Base-by-base conservation (phyloP, 2,113 vertebrate species). In the Vidua macroura region DNA sequence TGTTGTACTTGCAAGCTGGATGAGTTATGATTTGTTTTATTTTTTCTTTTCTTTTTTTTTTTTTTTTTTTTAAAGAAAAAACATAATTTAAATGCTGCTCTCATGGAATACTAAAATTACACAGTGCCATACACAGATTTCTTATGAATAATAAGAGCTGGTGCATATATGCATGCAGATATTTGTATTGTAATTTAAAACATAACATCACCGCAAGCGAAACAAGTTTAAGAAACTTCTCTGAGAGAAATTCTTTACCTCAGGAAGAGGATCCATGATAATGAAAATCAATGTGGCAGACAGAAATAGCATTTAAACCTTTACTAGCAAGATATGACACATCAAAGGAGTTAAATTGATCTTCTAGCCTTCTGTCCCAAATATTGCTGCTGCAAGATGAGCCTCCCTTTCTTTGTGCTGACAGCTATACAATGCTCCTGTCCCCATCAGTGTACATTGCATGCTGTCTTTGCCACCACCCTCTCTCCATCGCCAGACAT, bases 241-340 rank as follows among this genome's bases (percentile, higher is more conserved):
- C 53, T 67, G 49, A 58, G 53, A 69, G 25, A 85, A 91, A 63
- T 52, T 70, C n/a, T 62, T 92, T 58, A 44, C 66, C 41, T 90
- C 58, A 81, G 58, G 43, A 91, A 64, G 53, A n/a, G 70, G 28
- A 80, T 21, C 2, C 1, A 2, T 4, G 3, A 15, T 59, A 67
- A 77, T 25, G 43, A 88, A 88, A 56, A 70, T 76, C 73, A 73
- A 17, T 59, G 37, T 55, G 43, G 55, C 51, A 93, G 49, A 13
- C 53, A 92, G 51, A 92, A 91, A 91, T 72, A 82, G 46, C 78
- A 33, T 89, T 89, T 87, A 93, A 87, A 76, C 58, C 44, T 73
- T 82, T 82, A 73, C 24, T 11, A 25, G 72, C 12, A 53, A 87
- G 51, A 83, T 58, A 83, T 28, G 73, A 63, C 60, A 86, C 77